Evolutionary conservation across 2,888 invertebrate species (phyloP).

Genomic region (Xestia xanthographa): DNA sequence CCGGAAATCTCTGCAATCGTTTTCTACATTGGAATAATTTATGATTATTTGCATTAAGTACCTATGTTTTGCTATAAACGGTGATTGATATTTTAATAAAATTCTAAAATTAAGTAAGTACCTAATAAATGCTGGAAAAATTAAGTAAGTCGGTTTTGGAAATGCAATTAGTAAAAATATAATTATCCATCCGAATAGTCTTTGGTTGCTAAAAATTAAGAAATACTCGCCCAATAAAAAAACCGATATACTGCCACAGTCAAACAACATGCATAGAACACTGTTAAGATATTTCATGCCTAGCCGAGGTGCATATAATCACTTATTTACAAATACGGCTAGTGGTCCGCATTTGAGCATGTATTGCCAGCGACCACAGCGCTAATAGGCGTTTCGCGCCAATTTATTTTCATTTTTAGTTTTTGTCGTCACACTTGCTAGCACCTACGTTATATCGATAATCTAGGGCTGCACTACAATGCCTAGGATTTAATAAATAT

Average conservation of each 20-base stretch:
- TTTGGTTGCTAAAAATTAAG: not conserved
- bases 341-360: conserved; percentile 75
- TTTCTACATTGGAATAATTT: conserved; percentile 41
- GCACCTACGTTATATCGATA: conserved; percentile 80
- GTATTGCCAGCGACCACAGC: conserved; percentile 74
- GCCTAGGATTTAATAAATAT: conserved; percentile 1
- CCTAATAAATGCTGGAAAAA: too few relatives aligned
- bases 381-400: conserved; percentile 83
- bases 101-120: too few relatives aligned
- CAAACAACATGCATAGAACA: conserved; percentile 18
- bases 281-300: conserved; percentile 58
- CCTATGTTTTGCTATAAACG: not conserved
- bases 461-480: conserved; percentile 75
- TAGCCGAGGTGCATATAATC: conserved; percentile 75
- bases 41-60: conserved; percentile 16
- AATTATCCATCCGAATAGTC: not conserved
- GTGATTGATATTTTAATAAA: conserved; percentile 5
- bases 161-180: not conserved
- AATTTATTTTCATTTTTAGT: conserved; percentile 85
- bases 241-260: conserved; percentile 15
- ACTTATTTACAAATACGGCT: conserved; percentile 82
- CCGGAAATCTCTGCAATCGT: conserved; percentile 56
- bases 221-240: not conserved
- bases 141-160: not conserved
- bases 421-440: conserved; percentile 83